A percentile compares a stretch with the other conserved stretches of the same genome.
These are phyloP conservation scores for Platynereis dumerilii DNA, from an alignment of 2,888 invertebrate species.

Conservation along the genomic window DNA sequence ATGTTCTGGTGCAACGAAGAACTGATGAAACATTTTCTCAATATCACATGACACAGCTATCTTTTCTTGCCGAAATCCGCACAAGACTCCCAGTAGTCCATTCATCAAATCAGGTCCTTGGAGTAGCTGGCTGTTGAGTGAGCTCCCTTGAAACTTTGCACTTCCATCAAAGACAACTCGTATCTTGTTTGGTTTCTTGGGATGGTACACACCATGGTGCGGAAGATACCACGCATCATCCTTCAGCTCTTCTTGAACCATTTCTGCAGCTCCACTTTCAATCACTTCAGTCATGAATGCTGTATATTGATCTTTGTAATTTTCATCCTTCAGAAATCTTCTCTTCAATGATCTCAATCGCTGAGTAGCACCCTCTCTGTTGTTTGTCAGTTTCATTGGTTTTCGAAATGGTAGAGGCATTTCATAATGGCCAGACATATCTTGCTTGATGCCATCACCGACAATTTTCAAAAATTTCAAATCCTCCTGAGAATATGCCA, in stretches of 20 bases:
- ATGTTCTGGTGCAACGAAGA: slow-evolving; percentile 20
- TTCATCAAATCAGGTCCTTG: slow-evolving; percentile 31
- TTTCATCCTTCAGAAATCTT: slow-evolving; percentile 10
- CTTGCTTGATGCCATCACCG: background rate
- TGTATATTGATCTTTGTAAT: slow-evolving; percentile 12
- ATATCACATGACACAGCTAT: slow-evolving; percentile 28
- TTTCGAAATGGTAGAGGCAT: slow-evolving; percentile 24
- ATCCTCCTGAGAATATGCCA: slow-evolving; percentile 10
- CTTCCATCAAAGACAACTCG: slow-evolving; percentile 31
- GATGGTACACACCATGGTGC: slow-evolving; percentile 32
- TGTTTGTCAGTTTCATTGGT: slow-evolving; percentile 15
- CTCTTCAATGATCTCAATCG: slow-evolving; percentile 9
- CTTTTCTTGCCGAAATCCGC: slow-evolving; percentile 21
- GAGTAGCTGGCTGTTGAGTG: slow-evolving; percentile 27
- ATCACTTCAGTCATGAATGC: slow-evolving; percentile 21
- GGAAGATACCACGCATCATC: slow-evolving; percentile 27
- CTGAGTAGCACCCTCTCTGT: slow-evolving; percentile 10
- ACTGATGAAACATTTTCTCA: slow-evolving; percentile 29
- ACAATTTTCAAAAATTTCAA: slow-evolving; percentile 4
- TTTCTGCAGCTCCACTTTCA: slow-evolving; percentile 21
- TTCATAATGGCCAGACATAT: slow-evolving; percentile 20
- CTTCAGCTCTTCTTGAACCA: background rate
- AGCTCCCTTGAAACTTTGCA: slow-evolving; percentile 20
- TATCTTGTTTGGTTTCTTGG: slow-evolving; percentile 29
- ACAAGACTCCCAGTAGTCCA: slow-evolving; percentile 25